phyloP scores from a whole-genome alignment of 1,140 invertebrate genomes.

The Cydia amplana region DNA sequence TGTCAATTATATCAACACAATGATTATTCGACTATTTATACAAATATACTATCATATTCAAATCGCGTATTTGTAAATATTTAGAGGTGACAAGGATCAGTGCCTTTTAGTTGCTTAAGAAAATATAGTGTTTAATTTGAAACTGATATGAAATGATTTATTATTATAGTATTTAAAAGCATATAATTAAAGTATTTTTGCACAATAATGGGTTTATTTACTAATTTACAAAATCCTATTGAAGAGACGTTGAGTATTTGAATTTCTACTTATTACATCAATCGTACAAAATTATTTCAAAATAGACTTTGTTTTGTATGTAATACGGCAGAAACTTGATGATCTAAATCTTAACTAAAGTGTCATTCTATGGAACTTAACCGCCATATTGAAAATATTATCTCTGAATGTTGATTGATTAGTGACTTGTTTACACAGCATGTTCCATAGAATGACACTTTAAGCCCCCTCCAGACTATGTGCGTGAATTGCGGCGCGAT shows the following conservation, averaged over 20 bases:
- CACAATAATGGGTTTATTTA: slow-evolving; percentile 37
- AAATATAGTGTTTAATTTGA: slow-evolving; percentile 47
- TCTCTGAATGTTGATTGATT: no score
- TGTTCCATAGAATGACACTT: no score
- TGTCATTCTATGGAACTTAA: no score
- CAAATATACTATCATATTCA: slow-evolving; percentile 14
- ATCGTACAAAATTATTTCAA: no score
- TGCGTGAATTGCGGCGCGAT: no score
- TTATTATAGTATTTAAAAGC: slow-evolving; percentile 51
- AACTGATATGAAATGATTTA: slow-evolving; percentile 50
- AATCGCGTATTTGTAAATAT: slow-evolving; percentile 29
- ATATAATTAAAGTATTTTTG: slow-evolving; percentile 51
- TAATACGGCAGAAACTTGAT: no score
- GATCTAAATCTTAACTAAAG: no score
- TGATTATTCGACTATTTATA: slow-evolving; percentile 7
- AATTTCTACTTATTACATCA: no score
- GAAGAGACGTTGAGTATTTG: not conserved
- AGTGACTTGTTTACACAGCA: no score
- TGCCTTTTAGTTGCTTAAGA: slow-evolving; percentile 50
- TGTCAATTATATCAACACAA: slow-evolving; percentile 6
- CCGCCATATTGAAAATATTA: no score
- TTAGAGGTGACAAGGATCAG: slow-evolving; percentile 40
- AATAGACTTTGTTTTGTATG: no score
- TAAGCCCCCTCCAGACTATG: no score
- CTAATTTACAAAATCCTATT: not conserved